phyloP scores from a whole-genome alignment of 2,113 vertebrate genomes.

The Rhinolophus ferrumequinum region DNA sequence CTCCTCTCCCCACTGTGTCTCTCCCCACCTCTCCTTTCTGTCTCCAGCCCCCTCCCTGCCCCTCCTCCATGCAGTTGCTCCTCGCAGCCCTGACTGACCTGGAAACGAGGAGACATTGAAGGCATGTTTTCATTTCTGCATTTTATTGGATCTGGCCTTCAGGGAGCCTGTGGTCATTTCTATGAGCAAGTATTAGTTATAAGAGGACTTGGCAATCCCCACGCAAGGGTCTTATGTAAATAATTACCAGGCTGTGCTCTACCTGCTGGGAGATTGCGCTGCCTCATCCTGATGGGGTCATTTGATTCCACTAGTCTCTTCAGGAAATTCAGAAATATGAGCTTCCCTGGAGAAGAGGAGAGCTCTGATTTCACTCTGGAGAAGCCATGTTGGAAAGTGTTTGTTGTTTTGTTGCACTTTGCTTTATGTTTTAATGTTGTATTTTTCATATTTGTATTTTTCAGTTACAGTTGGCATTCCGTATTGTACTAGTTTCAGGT shows the following conservation, averaged over 20 bases:
- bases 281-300: neutral
- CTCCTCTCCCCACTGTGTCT: neutral
- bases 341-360: neutral
- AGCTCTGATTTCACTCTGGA: neutral
- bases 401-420: too few relatives aligned
- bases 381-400: neutral
- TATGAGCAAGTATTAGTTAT: neutral
- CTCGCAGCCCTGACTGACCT: neutral
- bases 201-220: neutral
- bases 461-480: too few relatives aligned
- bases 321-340: neutral
- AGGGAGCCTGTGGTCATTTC: slow-evolving; percentile 27
- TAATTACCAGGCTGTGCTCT: neutral
- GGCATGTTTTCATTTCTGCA: slow-evolving; percentile 30
- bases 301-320: neutral
- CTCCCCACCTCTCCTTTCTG: neutral
- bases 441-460: too few relatives aligned
- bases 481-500: too few relatives aligned
- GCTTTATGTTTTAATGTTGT: too few relatives aligned
- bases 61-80: neutral
- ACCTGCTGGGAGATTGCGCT: neutral
- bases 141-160: neutral
- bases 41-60: accelerated
- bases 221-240: neutral
- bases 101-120: neutral